These are phyloP conservation scores for Ancistrus triradiatus DNA, from an alignment of 2,113 vertebrate species.

Conservation along the genomic window DNA sequence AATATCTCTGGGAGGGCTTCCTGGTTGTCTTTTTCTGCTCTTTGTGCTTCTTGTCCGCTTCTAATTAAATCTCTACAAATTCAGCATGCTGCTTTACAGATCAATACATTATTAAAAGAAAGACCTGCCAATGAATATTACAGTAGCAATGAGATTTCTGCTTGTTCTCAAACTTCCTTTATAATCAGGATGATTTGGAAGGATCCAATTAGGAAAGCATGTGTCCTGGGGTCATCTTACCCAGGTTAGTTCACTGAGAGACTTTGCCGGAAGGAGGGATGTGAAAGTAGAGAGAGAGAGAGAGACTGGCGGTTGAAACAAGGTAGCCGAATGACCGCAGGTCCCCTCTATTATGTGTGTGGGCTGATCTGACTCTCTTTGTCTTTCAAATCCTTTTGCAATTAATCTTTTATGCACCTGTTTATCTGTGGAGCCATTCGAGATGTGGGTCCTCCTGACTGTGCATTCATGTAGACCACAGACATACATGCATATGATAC, in stretches of 20 bases:
- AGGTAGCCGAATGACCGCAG: conserved; percentile 26
- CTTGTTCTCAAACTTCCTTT: not conserved
- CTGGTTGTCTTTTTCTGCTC: conserved; percentile 23
- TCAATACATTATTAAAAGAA: conserved; percentile 20
- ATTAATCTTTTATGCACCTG: conserved; percentile 46
- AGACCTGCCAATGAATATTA: conserved; percentile 17
- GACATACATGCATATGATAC: conserved; percentile 4
- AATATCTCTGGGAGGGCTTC: conserved; percentile 19
- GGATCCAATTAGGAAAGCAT: conserved; percentile 23
- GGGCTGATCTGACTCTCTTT: not conserved
- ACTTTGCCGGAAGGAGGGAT: not conserved
- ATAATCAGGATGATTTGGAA: conserved; percentile 27
- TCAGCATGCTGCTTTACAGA: not conserved
- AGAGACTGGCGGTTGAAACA: conserved; percentile 7
- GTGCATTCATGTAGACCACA: conserved; percentile 1
- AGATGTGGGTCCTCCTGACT: conserved; percentile 36
- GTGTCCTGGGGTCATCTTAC: conserved; percentile 9
- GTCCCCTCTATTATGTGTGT: conserved; percentile 12
- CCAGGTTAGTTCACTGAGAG: not conserved
- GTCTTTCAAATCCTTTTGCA: conserved; percentile 32
- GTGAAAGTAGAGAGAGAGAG: not conserved
- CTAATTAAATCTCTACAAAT: conserved; percentile 36
- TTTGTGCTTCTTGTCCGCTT: conserved; percentile 8
- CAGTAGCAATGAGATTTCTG: not conserved
- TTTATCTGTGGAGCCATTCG: conserved; percentile 40